Conservation (phyloP, 2,113 vertebrate species). For the Percopsis transmontana region DNA sequence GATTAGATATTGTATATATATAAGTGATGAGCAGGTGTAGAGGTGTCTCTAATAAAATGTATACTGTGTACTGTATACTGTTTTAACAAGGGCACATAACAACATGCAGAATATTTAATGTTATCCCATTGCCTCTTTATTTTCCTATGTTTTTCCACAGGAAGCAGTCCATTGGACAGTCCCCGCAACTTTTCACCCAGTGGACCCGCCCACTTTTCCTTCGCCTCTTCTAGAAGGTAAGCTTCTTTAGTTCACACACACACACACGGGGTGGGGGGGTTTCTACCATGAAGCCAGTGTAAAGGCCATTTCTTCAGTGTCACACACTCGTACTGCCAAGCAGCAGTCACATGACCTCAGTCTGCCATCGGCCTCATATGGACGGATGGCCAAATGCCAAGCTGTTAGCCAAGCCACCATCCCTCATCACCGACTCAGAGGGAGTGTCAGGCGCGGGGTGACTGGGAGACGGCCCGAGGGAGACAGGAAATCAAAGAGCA, state of each 20-base stretch:
- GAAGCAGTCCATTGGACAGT: slow-evolving; percentile 92
- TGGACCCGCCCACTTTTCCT: slow-evolving; percentile 91
- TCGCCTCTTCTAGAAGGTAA: slow-evolving; percentile 92
- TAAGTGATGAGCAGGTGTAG: no score
- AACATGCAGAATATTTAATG: no score
- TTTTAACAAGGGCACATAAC: no score
- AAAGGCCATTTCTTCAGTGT: slow-evolving; percentile 23
- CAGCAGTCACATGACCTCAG: slow-evolving; percentile 9
- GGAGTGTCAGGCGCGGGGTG: slow-evolving; percentile 45
- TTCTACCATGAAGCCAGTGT: not conserved
- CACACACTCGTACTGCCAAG: not conserved
- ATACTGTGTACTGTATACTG: no score
- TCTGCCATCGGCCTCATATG: slow-evolving; percentile 38
- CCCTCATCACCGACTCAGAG: slow-evolving; percentile 51
- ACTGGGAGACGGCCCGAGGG: slow-evolving; percentile 21
- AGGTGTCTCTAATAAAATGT: no score
- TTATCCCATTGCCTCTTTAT: not conserved
- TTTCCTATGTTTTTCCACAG: slow-evolving; percentile 65
- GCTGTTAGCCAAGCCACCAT: slow-evolving; percentile 15
- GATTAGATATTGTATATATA: no score
- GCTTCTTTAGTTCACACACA: slow-evolving; percentile 29
- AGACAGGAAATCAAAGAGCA: slow-evolving; percentile 26
- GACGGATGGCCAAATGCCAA: slow-evolving; percentile 36
- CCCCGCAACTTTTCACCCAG: slow-evolving; percentile 93
- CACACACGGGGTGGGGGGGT: not conserved